Evolutionary conservation across 1,140 invertebrate genomes (phyloP).

Genomic region (Capitella teleta): DNA sequence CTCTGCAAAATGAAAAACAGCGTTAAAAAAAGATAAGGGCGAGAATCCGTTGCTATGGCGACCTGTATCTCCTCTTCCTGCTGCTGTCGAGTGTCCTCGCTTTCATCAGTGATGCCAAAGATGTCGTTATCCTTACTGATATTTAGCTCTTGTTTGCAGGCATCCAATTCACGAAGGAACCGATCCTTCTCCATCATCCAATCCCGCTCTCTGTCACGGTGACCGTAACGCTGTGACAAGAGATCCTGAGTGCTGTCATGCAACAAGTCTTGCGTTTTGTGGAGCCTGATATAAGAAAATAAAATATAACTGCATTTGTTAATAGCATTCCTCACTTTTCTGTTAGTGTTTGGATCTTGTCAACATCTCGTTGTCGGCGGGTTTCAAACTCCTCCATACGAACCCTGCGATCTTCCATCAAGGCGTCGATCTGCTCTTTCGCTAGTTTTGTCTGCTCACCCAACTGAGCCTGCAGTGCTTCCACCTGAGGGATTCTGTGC

Average conservation of each 20-base stretch:
- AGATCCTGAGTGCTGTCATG: slow-evolving; percentile 42
- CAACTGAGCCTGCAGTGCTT: slow-evolving; percentile 37
- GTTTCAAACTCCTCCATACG: slow-evolving; percentile 39
- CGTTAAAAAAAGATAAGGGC: no score
- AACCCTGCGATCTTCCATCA: slow-evolving; percentile 35
- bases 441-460: slow-evolving; percentile 36
- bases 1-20: slow-evolving; percentile 23
- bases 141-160: slow-evolving; percentile 24
- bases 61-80: slow-evolving; percentile 33
- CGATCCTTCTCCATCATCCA: slow-evolving; percentile 41
- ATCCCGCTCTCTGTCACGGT: slow-evolving; percentile 29
- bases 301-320: background rate
- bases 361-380: slow-evolving; percentile 32
- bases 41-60: no score
- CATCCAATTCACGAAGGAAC: slow-evolving; percentile 28
- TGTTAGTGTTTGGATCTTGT: slow-evolving; percentile 37
- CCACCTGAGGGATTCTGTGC: no score
- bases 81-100: slow-evolving; percentile 16
- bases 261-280: slow-evolving; percentile 41
- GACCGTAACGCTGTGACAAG: slow-evolving; percentile 34
- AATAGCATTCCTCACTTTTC: slow-evolving; percentile 30
- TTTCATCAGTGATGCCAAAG: slow-evolving; percentile 18
- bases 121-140: slow-evolving; percentile 19
- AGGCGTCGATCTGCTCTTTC: slow-evolving; percentile 36
- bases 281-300: slow-evolving; percentile 22